Conservation (phyloP, 2,888 invertebrate genomes). For the Cantharis lateralis region DNA sequence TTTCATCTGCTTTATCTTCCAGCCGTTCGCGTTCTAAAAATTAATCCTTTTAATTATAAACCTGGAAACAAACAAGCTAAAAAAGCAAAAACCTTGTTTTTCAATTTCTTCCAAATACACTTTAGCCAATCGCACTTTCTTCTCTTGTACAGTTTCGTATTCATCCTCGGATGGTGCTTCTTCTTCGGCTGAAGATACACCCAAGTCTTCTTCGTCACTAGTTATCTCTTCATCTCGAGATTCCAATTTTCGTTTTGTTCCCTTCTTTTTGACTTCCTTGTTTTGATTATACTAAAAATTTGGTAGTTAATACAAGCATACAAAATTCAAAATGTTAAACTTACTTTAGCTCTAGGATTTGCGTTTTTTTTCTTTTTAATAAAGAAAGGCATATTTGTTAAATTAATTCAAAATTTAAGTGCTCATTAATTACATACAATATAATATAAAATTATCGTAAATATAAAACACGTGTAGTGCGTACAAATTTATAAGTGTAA, state of each 20-base stretch:
- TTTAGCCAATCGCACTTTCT: constrained; percentile 86
- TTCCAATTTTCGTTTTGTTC: neutral
- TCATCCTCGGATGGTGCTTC: constrained; percentile 63
- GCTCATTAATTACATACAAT: neutral
- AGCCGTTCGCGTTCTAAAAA: constrained; percentile 67
- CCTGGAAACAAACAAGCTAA: neutral
- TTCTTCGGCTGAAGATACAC: constrained; percentile 57
- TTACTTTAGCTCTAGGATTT: neutral
- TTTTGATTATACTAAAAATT: constrained; percentile 1
- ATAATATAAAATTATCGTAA: neutral
- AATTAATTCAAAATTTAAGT: neutral
- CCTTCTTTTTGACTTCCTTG: neutral
- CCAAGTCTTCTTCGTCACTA: constrained; percentile 65
- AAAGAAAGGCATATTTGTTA: neutral
- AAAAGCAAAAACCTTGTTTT: constrained; percentile 63
- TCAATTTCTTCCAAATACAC: constrained; percentile 87
- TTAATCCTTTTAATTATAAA: neutral
- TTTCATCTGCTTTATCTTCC: constrained; percentile 66
- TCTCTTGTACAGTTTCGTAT: constrained; percentile 86
- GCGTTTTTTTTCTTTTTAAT: constrained; percentile 6
- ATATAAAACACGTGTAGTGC: neutral
- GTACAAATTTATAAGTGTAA: neutral
- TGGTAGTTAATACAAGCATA: neutral
- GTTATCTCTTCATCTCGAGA: constrained; percentile 64
- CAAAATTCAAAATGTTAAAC: neutral